These are phyloP conservation scores for Eucidaris tribuloides DNA, from an alignment of 35 echinoderm and acorn worm genomes.

Conservation along the genomic window DNA sequence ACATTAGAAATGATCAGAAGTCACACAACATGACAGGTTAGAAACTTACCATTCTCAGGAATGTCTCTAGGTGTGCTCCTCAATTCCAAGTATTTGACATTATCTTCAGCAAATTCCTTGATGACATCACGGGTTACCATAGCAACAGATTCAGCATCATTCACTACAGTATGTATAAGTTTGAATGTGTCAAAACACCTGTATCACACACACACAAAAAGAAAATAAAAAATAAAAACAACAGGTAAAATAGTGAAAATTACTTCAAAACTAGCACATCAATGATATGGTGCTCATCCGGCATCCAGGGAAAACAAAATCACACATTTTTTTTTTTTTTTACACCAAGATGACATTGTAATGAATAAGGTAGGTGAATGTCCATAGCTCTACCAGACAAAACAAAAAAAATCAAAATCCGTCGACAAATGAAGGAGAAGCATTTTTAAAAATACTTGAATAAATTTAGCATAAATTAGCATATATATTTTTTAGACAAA, in stretches of 20 bases:
- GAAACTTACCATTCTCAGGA: conserved; percentile 55
- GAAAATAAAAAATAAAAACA: neutral
- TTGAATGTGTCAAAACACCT: conserved; percentile 91
- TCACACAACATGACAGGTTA: no score
- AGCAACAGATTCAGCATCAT: conserved; percentile 78
- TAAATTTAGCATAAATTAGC: no score
- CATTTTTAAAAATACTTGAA: no score
- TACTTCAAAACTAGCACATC: no score
- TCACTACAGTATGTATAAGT: conserved; percentile 67
- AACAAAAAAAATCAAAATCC: no score
- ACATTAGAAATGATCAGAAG: no score
- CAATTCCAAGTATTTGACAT: conserved; percentile 82
- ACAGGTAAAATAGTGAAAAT: neutral
- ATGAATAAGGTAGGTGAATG: neutral
- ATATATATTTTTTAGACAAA: no score
- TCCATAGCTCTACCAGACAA: no score
- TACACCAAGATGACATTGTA: no score
- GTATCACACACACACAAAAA: no score
- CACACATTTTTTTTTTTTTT: neutral
- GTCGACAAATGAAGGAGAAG: no score
- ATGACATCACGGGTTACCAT: conserved; percentile 93
- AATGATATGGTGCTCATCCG: no score
- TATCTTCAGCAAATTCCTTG: conserved; percentile 85
- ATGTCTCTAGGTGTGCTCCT: conserved; percentile 84
- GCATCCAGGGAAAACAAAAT: neutral